phyloP scores from a whole-genome alignment of 2,797 vertebrate genomes.

The Chlorospingus semifuscus region DNA sequence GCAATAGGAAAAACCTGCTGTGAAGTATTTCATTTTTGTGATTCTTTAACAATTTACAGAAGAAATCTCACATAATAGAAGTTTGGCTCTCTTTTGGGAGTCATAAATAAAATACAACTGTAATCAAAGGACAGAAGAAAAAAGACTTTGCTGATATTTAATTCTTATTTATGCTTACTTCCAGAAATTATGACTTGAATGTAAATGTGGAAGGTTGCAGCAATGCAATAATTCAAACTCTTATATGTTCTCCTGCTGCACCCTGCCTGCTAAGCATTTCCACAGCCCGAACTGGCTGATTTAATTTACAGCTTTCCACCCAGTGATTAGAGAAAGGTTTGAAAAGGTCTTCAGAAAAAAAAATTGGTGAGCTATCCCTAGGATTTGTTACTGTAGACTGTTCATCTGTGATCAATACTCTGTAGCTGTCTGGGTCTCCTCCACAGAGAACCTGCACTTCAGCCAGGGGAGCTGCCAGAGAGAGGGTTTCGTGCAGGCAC shows the following conservation, averaged over 20 bases:
- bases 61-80: slow-evolving; percentile 70
- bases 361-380: slow-evolving; percentile 49
- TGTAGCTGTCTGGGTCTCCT: slow-evolving; percentile 32
- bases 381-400: slow-evolving; percentile 60
- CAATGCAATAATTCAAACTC: slow-evolving; percentile 67
- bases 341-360: slow-evolving; percentile 71
- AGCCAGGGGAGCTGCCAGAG: not conserved
- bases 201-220: slow-evolving; percentile 50
- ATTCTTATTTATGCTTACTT: slow-evolving; percentile 75
- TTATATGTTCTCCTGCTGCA: slow-evolving; percentile 27
- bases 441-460: slow-evolving; percentile 11
- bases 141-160: slow-evolving; percentile 74
- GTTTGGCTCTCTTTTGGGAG: slow-evolving; percentile 70
- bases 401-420: slow-evolving; percentile 68
- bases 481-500: not conserved
- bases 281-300: slow-evolving; percentile 51
- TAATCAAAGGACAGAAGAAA: slow-evolving; percentile 75
- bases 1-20: slow-evolving; percentile 73
- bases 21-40: slow-evolving; percentile 75
- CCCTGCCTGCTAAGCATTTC: slow-evolving; percentile 53
- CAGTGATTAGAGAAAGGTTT: slow-evolving; percentile 70
- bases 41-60: slow-evolving; percentile 76
- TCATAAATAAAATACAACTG: slow-evolving; percentile 72
- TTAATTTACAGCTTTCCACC: slow-evolving; percentile 72
- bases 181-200: slow-evolving; percentile 71